Conservation (phyloP, 2,888 invertebrate genomes). For the Caradrina clavipalpis region DNA sequence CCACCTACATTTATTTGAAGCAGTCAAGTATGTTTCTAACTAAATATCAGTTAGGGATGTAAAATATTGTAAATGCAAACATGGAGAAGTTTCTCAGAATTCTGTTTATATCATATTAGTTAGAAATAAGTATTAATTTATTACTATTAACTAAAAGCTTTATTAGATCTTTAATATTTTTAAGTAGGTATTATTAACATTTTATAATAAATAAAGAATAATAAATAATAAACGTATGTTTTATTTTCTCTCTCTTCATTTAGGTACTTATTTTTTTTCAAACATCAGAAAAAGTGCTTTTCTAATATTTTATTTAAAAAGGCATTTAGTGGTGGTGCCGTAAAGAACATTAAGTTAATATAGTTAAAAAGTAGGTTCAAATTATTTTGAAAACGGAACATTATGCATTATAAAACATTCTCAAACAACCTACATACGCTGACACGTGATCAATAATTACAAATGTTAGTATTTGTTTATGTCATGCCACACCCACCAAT, state of each 20-base stretch:
- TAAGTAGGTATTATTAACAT: constrained; percentile 36
- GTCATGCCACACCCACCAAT: neutral
- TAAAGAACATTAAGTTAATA: no score
- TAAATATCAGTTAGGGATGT: neutral
- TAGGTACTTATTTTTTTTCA: neutral
- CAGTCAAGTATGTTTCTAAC: neutral
- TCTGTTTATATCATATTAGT: neutral
- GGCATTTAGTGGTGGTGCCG: no score
- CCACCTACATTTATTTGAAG: neutral
- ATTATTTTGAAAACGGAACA: no score
- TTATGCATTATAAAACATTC: no score
- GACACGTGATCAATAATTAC: no score
- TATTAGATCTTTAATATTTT: constrained; percentile 46
- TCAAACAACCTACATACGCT: no score
- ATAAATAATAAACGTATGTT: neutral
- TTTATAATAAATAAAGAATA: constrained; percentile 22
- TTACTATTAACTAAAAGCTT: constrained; percentile 19
- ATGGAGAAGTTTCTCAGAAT: constrained; percentile 41
- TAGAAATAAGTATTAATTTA: constrained; percentile 28
- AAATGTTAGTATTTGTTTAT: constrained; percentile 1
- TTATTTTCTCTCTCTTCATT: neutral
- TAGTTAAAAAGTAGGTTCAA: no score
- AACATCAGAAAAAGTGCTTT: no score
- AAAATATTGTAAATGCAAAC: neutral
- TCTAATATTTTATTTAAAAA: no score